These are phyloP conservation scores for Charina bottae DNA, from an alignment of 2,113 vertebrate species.

Conservation along the genomic window DNA sequence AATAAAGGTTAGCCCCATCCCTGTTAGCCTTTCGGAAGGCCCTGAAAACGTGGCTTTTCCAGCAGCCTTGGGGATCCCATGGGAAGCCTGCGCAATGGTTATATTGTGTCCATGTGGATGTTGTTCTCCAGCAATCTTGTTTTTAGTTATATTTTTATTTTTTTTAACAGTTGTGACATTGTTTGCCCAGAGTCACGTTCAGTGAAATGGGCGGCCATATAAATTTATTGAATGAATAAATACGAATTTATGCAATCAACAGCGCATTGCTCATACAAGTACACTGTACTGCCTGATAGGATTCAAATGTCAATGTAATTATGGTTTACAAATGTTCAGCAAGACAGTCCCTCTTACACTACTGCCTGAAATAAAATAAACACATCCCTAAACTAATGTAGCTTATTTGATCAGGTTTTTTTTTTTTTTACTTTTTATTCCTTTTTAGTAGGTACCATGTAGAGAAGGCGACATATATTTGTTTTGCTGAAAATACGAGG, in stretches of 20 bases:
- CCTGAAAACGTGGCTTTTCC: not conserved
- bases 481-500: conserved; percentile 43
- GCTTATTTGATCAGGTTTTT: conserved; percentile 52
- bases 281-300: conserved; percentile 76
- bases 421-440: conserved; percentile 58
- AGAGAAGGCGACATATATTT: conserved; percentile 42
- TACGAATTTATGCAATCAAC: conserved; percentile 83
- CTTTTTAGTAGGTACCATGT: conserved; percentile 55
- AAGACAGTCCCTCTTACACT: conserved; percentile 56
- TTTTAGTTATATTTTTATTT: not conserved
- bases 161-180: not conserved
- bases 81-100: not conserved
- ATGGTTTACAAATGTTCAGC: conserved; percentile 75
- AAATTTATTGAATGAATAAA: conserved; percentile 60
- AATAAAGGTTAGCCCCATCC: not conserved
- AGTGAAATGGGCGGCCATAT: not conserved
- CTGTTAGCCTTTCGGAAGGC: not conserved
- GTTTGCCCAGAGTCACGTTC: not conserved
- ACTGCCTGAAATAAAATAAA: conserved; percentile 66
- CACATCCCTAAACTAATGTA: conserved; percentile 53
- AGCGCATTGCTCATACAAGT: conserved; percentile 81
- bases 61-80: not conserved
- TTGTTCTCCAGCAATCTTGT: not conserved
- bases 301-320: conserved; percentile 80
- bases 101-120: not conserved